phyloP scores from a whole-genome alignment of 2,113 vertebrate species.

The Pseudopipra pipra region DNA sequence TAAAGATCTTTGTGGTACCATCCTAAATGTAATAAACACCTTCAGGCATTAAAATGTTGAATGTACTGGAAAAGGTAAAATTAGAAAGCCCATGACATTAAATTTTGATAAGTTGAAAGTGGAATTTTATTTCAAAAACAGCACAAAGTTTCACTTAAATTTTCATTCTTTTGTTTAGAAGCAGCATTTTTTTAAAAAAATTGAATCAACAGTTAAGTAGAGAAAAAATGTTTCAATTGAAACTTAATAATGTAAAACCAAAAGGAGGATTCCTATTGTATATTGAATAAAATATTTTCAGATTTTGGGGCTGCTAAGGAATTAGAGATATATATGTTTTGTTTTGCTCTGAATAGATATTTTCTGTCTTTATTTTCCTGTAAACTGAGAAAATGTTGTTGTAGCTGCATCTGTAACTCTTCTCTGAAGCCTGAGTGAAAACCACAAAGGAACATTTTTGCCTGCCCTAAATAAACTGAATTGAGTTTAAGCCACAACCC shows the following conservation, averaged over 20 bases:
- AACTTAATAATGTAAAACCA: background rate
- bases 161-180: background rate
- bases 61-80: background rate
- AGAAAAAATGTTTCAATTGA: background rate
- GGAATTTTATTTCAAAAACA: background rate
- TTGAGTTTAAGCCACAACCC: background rate
- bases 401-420: background rate
- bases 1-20: background rate
- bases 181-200: background rate
- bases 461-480: background rate
- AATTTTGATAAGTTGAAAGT: background rate
- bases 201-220: background rate
- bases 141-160: background rate
- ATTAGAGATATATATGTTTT: background rate
- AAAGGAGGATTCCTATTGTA: background rate
- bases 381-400: background rate
- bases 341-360: background rate
- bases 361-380: background rate
- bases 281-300: background rate
- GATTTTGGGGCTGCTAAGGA: background rate
- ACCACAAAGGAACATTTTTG: background rate
- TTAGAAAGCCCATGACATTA: background rate
- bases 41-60: background rate
- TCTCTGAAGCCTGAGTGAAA: background rate
- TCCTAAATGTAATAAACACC: background rate